Evolutionary conservation across 2,888 invertebrate genomes (phyloP), one percentile per base, ranked within the genome.

Genomic region (Orchestes rusci): DNA sequence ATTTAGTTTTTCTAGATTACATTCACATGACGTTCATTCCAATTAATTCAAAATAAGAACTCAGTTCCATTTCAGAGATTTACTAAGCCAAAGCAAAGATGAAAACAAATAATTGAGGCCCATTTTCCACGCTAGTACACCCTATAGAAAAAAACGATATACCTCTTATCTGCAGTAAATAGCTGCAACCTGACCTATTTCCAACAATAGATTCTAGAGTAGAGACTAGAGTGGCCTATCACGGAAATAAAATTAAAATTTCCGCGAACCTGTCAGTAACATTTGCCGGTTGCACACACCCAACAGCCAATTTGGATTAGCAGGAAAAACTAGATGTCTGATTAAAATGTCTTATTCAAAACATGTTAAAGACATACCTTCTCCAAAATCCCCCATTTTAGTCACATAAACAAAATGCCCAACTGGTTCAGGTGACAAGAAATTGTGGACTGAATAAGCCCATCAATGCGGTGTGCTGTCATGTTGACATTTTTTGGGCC

Each of bases 381-480:
- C 65, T 42, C 65, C 65, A 53, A 66, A 66, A 59, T 66, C 64
- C 38, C 63, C 65, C 64, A 65, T 64, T 46, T 43, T 54, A 55
- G 53, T 51, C 45, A 43, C 18, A 13, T 31, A 35, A n/a, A 16
- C 32, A 28, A 8, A 27, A 33, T 16, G 4, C 7, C 15, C 10
- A 15, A 28, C n/a, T n/a, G n/a, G n/a, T n/a, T n/a, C 19, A 31
- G 16, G 15, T 39, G 43, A 34, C 27, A 35, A 13, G 12, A 18
- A 16, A 17, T 35, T 41, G 4, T 3, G 17, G n/a, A 47, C 47
- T 50, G 50, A 23, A 7, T 23, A 10, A 10, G 33, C 36, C 28
- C 43, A 41, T 43, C 52, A 53, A 41, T 55, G 50, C 47, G 36
- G 45, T 39, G 39, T 48, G 31, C 33, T 52, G 44, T 57, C 55